Evolutionary conservation across 2,888 invertebrate genomes (phyloP), one percentile per base, ranked within the genome.

Genomic region (Ornithoptera priamus): DNA sequence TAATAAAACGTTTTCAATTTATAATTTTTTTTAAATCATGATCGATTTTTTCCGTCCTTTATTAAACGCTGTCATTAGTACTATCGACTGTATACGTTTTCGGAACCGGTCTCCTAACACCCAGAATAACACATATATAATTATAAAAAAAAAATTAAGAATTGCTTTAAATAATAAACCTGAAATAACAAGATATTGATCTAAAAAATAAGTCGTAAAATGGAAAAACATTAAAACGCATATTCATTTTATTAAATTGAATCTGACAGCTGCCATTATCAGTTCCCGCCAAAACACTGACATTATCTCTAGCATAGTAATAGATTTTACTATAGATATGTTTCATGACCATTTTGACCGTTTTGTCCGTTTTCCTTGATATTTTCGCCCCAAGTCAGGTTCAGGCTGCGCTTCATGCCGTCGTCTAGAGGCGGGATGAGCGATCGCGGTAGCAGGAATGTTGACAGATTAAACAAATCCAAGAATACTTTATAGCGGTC

Each of bases 401-500:
- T 95, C 15, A 98, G 93, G 72, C 95, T 94, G 61, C 93, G 94
- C 85, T 96, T 97, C 97, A 99, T 98, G 22, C 94, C 91, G 1
- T 95, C 94, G 56, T 96, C 96, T 65, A 99, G 92, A 0, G 97
- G 96, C 0, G 99, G 99, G 78, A 99, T 98, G 75, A 96, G 94
- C 36, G 95, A 94, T 10, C 99, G 95, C 0, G 99, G 99, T 78
- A 99, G 96, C 73, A 99, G 92, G 92, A 98, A 99, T 0, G 99
- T 99, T 0, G 99, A 99, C 69, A 99, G 90, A 87, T 99, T 99
- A 93, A 99, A 99, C 59, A 99, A 92, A 86, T 99, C 99, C 84
- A 99, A 90, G 85, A 99, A 99, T 46, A 99, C 98, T 90, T 99
- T 99, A 93, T 99, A 99, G 30, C 99, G 97, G 89, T 99, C 99